A percentile compares a stretch with the other conserved stretches of the same genome.
phyloP scores from a whole-genome alignment of 1,140 invertebrate genomes.

The Teleogryllus occipitalis region DNA sequence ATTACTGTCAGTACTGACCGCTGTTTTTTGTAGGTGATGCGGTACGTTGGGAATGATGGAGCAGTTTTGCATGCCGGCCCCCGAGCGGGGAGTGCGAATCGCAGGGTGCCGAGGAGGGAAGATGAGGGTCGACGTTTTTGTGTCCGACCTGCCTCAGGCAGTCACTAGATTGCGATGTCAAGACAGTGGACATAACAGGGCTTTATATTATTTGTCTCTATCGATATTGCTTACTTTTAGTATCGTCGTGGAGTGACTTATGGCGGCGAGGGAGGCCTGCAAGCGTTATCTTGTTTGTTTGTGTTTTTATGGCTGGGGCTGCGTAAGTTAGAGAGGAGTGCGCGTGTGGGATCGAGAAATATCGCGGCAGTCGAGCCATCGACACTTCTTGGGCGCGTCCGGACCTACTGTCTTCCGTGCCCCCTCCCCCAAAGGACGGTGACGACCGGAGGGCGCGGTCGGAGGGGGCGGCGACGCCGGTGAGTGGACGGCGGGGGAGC shows the following conservation, averaged over 20 bases:
- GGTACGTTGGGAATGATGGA: too few species aligned
- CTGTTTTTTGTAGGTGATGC: background rate
- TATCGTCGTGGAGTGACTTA: background rate
- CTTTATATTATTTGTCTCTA: background rate
- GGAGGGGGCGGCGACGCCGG: too few species aligned
- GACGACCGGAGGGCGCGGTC: too few species aligned
- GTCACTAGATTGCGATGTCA: background rate
- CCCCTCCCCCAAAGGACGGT: too few species aligned
- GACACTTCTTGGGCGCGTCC: background rate
- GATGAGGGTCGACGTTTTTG: background rate
- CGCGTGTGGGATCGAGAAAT: background rate
- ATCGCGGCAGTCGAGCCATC: background rate
- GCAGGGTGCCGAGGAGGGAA: too few species aligned
- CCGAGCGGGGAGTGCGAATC: too few species aligned
- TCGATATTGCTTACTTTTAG: background rate
- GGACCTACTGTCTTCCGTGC: background rate
- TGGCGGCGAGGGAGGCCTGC: background rate
- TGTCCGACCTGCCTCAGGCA: background rate
- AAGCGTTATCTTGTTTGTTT: background rate
- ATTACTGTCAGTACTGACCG: background rate
- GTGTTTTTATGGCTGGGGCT: background rate
- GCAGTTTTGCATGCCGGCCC: too few species aligned
- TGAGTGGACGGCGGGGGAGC: too few species aligned
- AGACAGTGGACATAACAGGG: background rate
- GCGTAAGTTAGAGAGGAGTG: background rate